Base-by-base conservation (phyloP, 1,140 invertebrate genomes). In the Campoletis sonorensis region DNA sequence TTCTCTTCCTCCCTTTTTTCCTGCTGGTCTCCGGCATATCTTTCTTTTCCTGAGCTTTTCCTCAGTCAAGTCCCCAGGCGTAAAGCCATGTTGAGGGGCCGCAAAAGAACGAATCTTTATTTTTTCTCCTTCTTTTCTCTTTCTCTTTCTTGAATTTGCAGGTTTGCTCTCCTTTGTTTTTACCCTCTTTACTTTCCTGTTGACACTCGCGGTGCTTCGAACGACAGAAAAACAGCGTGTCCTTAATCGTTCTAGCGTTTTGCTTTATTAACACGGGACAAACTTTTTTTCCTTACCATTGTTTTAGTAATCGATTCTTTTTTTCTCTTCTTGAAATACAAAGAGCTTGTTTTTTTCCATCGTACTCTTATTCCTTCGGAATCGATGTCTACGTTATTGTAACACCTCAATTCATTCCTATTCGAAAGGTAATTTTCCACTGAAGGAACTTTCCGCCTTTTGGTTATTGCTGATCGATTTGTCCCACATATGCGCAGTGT, bases 91-190 rank as follows among this genome's bases (percentile, higher is more conserved):
- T 70, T 54, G 72, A 51, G 72, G 49, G 72, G 23, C 45, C 23
- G 54, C 4, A 54, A 23, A 75, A 75, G 72, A 75, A 76, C 80
- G 82, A 85, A 82, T 77, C 71, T 58, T 78, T 75, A 75, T 83
- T 83, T 11, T 30, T 23, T 49, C n/a, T 75, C 26, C 15, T 13
- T 54, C 49, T n/a, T 54, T 27, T 75, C 33, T 49, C 23, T 54
- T 27, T 54, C 21, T 16, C 7, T 75, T 30, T n/a, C 40, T 71
- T 54, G 72, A 23, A 23, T 64, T 75, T 54, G 67, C 67, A 33
- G 67, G 67, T 33, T 70, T 70, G 15, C 67, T 70, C 27, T 75
- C 23, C 72, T 75, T 54, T 49, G 82, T 54, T 58, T 71, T 67
- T 80, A n/a, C 13, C 21, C 23, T 49, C 21, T 72, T 77, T 81